Base-by-base conservation (phyloP, 2,113 vertebrate species). In the Orthonyx spaldingii region DNA sequence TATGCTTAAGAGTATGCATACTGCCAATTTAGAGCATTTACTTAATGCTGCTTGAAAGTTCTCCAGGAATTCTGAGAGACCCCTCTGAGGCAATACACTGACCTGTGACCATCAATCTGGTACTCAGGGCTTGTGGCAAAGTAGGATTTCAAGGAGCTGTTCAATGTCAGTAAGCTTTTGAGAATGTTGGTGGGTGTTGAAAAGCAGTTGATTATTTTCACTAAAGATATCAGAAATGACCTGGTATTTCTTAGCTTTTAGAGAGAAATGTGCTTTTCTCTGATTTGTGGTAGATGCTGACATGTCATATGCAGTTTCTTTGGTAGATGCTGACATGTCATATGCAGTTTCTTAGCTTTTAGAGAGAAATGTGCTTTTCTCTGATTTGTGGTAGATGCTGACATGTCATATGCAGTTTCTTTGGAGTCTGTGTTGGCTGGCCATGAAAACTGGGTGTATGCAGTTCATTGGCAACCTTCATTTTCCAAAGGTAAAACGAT, bases 251-350 rank as follows among this genome's bases (percentile, higher is more conserved):
- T 80, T 84, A 83, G 35, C 22, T 85, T 95, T 87, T 89, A 93
- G 52, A 84, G 77, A 76, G 47, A 70, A 93, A 81, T 57, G 12
- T 63, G 33, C 21, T 96, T 93, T 68, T 95, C 61, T 97, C 90
- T 90, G 64, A 57, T 97, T 82, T 97, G 27, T 97, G 94, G 7
- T 82, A 98, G 98, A 86, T 70, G 39, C 64, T 65, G 94, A 95
- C 72, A 92, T 78, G 35, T 97, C 92, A 26, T 99, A 98, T 69
- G 99, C 99, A 3, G 91, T 99, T 96, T 98, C 98, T 71, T 97
- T 99, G 96, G 99, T n/a, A 99, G 96, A 98, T 99, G 13, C 96
- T 99, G 95, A 98, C 99, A 84, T 99, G 99, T 72, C 99, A 99
- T 99, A 99, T 88, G 99, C 99, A 39, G 96, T 99, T 93, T n/a